Evolutionary conservation across 2,888 invertebrate genomes (phyloP).

Genomic region (Norana najaformis): DNA sequence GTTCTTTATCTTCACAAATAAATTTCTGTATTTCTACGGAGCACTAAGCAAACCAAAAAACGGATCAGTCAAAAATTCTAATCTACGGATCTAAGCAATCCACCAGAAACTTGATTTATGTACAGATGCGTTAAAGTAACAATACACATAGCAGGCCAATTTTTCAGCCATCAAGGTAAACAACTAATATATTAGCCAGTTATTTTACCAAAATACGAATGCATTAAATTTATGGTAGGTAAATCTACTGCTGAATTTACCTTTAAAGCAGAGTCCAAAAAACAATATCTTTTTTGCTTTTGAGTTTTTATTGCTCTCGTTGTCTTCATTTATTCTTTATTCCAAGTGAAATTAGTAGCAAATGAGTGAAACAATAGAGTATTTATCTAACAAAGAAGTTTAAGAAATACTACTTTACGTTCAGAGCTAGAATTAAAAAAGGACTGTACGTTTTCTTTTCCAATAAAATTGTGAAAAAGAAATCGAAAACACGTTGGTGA

Average conservation of each 20-base stretch:
- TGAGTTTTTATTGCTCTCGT: not conserved
- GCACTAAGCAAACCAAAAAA: not conserved
- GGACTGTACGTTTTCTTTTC: not conserved
- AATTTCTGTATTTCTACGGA: not conserved
- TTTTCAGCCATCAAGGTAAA: not conserved
- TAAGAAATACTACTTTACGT: not conserved
- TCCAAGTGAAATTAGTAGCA: too few species aligned
- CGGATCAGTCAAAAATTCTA: not conserved
- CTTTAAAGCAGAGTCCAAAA: not conserved
- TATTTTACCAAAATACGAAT: not conserved
- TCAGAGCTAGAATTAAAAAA: not conserved
- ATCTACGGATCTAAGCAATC: constrained; percentile 4
- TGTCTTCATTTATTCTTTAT: too few species aligned
- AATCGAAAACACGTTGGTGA: not conserved
- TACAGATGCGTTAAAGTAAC: not conserved
- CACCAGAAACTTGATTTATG: not conserved
- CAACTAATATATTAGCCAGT: not conserved
- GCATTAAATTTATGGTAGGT: not conserved
- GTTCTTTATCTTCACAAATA: not conserved
- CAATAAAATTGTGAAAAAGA: not conserved
- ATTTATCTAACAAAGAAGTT: not conserved
- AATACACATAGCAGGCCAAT: not conserved
- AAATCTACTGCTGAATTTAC: not conserved
- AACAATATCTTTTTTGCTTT: not conserved
- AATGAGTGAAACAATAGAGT: not conserved